Conservation (phyloP, 2,113 vertebrate species). For the Amphilophus citrinellus region DNA sequence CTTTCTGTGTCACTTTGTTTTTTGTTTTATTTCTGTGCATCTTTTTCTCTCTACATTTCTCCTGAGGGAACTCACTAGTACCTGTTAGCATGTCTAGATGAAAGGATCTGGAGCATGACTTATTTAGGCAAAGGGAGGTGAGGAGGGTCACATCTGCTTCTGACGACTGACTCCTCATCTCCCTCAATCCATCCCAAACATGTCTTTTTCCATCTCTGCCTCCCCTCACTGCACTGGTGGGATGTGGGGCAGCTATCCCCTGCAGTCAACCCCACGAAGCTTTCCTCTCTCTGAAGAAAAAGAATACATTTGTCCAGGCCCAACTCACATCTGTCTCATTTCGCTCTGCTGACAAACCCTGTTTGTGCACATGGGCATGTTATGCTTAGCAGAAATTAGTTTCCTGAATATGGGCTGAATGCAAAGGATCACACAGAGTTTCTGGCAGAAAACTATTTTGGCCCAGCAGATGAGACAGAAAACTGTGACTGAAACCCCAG, state of each 20-base stretch:
- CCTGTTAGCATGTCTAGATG: constrained; percentile 73
- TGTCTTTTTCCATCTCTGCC: constrained; percentile 46
- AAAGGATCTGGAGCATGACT: constrained; percentile 76
- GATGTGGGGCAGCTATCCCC: constrained; percentile 68
- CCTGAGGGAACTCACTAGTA: constrained; percentile 63
- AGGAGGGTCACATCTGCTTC: constrained; percentile 70
- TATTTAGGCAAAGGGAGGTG: constrained; percentile 58
- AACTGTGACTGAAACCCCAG: neutral
- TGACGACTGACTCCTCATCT: constrained; percentile 46
- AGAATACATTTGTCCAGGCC: constrained; percentile 68
- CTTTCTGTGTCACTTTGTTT: constrained; percentile 7
- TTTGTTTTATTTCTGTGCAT: neutral
- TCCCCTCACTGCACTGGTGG: constrained; percentile 28
- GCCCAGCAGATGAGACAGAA: neutral
- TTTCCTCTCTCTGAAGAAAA: constrained; percentile 49
- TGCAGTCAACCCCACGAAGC: constrained; percentile 68
- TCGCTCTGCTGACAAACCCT: constrained; percentile 53
- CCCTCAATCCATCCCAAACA: constrained; percentile 49
- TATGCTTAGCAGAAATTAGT: constrained; percentile 49
- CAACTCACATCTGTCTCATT: constrained; percentile 69
- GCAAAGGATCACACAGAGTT: constrained; percentile 28
- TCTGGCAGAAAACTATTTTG: constrained; percentile 4
- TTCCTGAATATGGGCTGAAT: constrained; percentile 52
- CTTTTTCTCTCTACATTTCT: constrained; percentile 25
- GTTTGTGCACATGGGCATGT: constrained; percentile 58